A percentile compares a stretch with the other conserved stretches of the same genome.
Conservation (phyloP, 2,888 invertebrate species). For the Parapristionchus giblindavisi region DNA sequence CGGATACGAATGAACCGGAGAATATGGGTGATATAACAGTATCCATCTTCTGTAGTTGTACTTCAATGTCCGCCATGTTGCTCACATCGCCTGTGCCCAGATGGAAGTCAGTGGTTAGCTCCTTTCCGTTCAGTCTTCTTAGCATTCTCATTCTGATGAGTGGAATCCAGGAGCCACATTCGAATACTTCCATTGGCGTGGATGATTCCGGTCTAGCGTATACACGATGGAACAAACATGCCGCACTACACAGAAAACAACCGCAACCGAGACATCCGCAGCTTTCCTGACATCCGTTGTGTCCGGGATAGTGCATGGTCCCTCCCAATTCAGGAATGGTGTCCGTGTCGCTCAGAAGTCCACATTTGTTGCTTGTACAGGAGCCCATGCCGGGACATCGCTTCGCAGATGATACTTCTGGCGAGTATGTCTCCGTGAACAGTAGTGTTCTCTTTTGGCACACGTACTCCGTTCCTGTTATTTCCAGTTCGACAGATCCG, state of each 20-base stretch:
- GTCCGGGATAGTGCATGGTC: background rate
- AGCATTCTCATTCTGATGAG: background rate
- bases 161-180: background rate
- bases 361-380: background rate
- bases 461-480: background rate
- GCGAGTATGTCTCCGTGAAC: background rate
- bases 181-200: background rate
- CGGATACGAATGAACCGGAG: background rate
- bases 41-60: background rate
- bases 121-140: background rate
- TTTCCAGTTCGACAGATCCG: background rate
- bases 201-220: background rate
- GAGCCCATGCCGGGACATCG: conserved; percentile 3
- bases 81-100: background rate
- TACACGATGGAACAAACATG: background rate
- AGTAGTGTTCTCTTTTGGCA: background rate
- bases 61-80: background rate
- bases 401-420: conserved; percentile 2
- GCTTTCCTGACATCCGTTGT: background rate
- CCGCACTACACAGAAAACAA: conserved; percentile 13
- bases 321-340: conserved; percentile 9
- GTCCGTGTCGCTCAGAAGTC: background rate
- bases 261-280: conserved; percentile 33
- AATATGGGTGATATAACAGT: background rate
- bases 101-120: background rate